Base-by-base conservation (phyloP, 2,797 vertebrate species). In the Aratinga solstitialis region DNA sequence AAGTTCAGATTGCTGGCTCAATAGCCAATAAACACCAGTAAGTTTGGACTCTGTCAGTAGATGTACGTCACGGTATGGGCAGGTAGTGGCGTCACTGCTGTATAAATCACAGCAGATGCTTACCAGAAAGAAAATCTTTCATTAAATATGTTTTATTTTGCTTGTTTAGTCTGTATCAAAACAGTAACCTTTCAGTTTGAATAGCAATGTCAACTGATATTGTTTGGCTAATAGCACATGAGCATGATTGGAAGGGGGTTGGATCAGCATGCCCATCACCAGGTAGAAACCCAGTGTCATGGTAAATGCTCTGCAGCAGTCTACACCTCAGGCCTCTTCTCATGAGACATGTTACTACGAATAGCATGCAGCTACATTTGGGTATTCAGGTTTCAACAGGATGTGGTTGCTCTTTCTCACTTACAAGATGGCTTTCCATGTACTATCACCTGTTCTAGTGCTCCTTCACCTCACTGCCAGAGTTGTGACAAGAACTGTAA, bases 381-480 rank as follows among this genome's bases (percentile, higher is more conserved):
- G 47, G 21, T 53, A 54, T 75, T 90, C 32, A 24, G 76, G 30
- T 84, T 94, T 91, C 4, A 0, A 71, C 62, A 90, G 83, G 73
- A 89, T 62, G n/a, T 72, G 66, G 45, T 67, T 72, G 80, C 71
- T 90, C 63, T 69, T 88, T 90, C 74, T 84, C 80, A 59, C 76
- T 83, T 74, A 42, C 29, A 63, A 82, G 85, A 87, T 86, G 80
- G 90, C 90, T 86, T 95, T 86, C 65, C 40, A 12, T 32, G 69
- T 65, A 16, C 85, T 38, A 16, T 95, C 86, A 63, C 78, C 95
- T 89, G 56, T 92, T 94, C 82, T 87, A 50, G 76, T 5, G 29
- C 38, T 90, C 40, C 78, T 92, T 66, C 0, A 1, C 50, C 63
- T 91, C 80, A 10, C 58, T 93, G 84, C 74, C 69, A 86, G 85